Percentiles rank a stretch among this genome's conserved stretches.
phyloP scores from a whole-genome alignment of 1,140 invertebrate genomes.

The Diorhabda elongata region DNA sequence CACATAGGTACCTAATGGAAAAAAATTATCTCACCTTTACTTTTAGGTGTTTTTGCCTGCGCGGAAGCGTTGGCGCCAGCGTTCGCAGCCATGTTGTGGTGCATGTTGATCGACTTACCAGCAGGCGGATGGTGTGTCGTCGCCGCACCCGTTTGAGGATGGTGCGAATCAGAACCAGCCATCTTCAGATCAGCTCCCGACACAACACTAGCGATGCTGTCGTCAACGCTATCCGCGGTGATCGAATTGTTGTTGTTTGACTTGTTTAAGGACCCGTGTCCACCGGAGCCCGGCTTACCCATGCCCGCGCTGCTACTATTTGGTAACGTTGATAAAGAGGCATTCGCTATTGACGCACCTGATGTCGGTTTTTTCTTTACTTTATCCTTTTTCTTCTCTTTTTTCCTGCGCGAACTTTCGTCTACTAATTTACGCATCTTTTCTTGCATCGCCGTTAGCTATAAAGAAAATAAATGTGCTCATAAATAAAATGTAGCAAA shows the following conservation, averaged over 20 bases:
- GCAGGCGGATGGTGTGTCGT: constrained; percentile 42
- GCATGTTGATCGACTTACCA: constrained; percentile 39
- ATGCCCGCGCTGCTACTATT: constrained; percentile 47
- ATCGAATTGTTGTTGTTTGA: constrained; percentile 50
- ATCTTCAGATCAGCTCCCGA: constrained; percentile 54
- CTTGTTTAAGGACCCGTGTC: constrained; percentile 53
- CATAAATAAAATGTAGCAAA: too few relatives aligned
- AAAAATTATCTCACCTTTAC: constrained; percentile 49
- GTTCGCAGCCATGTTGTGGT: constrained; percentile 44
- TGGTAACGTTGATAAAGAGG: constrained; percentile 23
- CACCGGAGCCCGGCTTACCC: constrained; percentile 48
- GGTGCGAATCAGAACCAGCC: constrained; percentile 45
- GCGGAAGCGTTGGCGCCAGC: constrained; percentile 44
- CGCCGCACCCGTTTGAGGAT: background rate
- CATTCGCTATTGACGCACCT: constrained; percentile 1
- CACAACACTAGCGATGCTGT: constrained; percentile 54
- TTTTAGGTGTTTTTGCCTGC: constrained; percentile 50
- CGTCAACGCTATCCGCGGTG: constrained; percentile 54
- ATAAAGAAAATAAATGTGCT: constrained; percentile 25
- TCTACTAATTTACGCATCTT: constrained; percentile 85
- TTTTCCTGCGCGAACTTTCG: constrained; percentile 75
- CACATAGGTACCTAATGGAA: background rate
- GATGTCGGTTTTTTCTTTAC: constrained; percentile 57
- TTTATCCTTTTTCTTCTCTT: constrained; percentile 72
- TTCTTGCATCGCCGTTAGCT: constrained; percentile 84